Base-by-base conservation (phyloP, 2,113 vertebrate genomes). In the Gila orcuttii region DNA sequence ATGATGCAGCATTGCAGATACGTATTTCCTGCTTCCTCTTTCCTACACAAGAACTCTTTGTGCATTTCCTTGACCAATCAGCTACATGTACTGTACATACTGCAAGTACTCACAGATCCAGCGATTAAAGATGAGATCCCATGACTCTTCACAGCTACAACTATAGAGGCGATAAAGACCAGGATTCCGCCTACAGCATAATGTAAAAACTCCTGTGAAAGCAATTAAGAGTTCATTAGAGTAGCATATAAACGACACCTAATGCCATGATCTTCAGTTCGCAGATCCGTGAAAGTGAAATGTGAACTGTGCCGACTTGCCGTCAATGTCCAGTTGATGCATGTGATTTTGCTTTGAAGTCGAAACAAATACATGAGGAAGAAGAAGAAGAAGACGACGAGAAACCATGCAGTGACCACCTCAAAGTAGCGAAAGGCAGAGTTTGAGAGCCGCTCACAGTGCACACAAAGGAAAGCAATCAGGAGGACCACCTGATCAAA, bases 271-370 rank as follows among this genome's bases (percentile, higher is more conserved):
- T 23, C 52, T 59, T 33, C 1, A 4, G 28, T 55, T 9, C 19
- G 33, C 36, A 57, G 15, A 23, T 19, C 15, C 23, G 15, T 33
- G n/a, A n/a, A n/a, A 80, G 19, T 50, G 17, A 39, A 62, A 45
- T 39, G 69, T 42, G 4, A 69, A 36, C 42, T 47, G 10, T 10
- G 64, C 33, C 5, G 23, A 68, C 96, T 96, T 94, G 99, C 97
- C 79, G 96, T 96, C 47, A 98, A 92, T 0, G 96, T 94, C 97
- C 97, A 99, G 93, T 96, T 98, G 91, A 99, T 96, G 6, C 97
- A 99, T 10, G 94, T 95, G 87, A 98, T 95, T 90, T 90, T 92
- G 0, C 82, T 88, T 94, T 98, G 96, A 89, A 97, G 89, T 78
- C 95, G 89, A 93, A 97, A 96, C 73, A 98, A 87, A 86, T 98